phyloP scores from a whole-genome alignment of 2,888 invertebrate species.

The Polydrusus cervinus region DNA sequence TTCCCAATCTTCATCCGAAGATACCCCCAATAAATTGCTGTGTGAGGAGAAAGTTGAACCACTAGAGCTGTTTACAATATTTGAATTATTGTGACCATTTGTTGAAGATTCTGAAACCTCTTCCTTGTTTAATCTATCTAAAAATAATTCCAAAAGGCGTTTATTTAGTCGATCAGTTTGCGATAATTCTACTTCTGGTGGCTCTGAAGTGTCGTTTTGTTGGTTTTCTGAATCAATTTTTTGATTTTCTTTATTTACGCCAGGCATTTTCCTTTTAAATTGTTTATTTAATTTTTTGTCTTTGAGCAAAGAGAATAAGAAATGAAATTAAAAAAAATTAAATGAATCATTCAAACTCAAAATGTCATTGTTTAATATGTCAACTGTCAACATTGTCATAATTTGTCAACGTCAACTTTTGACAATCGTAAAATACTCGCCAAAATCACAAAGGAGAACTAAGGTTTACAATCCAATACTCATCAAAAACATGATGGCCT shows the following conservation, averaged over 20 bases:
- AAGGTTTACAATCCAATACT: no score
- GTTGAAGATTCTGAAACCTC: slow-evolving; percentile 16
- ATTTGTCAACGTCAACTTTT: no score
- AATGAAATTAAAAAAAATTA: no score
- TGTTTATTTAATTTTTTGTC: no score
- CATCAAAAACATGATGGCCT: no score
- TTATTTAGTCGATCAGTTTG: slow-evolving; percentile 81
- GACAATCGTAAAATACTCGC: no score
- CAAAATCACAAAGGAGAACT: no score
- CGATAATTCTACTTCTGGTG: slow-evolving; percentile 68
- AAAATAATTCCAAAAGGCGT: slow-evolving; percentile 77
- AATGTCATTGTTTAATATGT: no score
- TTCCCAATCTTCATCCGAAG: slow-evolving; percentile 20
- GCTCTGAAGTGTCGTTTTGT: slow-evolving; percentile 15
- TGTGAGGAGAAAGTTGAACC: neutral
- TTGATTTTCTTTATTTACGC: slow-evolving; percentile 40
- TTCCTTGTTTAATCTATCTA: slow-evolving; percentile 74
- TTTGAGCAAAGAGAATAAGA: no score
- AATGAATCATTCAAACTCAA: no score
- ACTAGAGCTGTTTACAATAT: neutral
- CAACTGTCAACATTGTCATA: no score
- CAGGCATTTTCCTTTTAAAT: slow-evolving; percentile 47
- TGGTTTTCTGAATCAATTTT: slow-evolving; percentile 17
- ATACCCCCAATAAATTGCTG: neutral
- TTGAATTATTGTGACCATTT: neutral